Percentiles rank a stretch among this genome's conserved stretches.
phyloP scores from a whole-genome alignment of 2,888 invertebrate species.

The Sthenelais limicola region DNA sequence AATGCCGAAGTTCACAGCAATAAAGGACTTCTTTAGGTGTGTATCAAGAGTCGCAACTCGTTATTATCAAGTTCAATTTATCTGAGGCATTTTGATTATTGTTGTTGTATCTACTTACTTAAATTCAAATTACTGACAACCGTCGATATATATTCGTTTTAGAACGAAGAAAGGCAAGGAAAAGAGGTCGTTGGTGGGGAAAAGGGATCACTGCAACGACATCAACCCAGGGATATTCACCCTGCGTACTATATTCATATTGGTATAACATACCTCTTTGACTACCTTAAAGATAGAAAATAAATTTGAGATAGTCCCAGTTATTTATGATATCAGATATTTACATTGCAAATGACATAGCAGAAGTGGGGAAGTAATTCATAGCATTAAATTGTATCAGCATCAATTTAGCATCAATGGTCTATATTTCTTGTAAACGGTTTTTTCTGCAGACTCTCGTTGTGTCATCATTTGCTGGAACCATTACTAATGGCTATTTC shows the following conservation, averaged over 20 bases:
- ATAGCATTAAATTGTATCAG: background rate
- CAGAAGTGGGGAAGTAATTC: background rate
- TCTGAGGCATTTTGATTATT: no score
- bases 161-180: no score
- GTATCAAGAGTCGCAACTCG: no score
- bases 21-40: conserved; percentile 15
- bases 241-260: background rate
- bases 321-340: background rate
- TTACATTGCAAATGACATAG: background rate
- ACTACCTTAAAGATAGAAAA: background rate
- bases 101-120: no score
- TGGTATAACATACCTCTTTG: background rate
- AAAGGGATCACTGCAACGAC: no score
- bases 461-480: conserved; percentile 30
- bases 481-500: conserved; percentile 30
- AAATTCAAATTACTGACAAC: no score
- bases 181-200: no score
- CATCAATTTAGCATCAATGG: background rate
- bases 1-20: background rate
- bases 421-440: background rate
- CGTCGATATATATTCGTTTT: no score
- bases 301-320: background rate
- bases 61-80: no score
- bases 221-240: no score
- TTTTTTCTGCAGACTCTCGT: conserved; percentile 29